Percentiles rank a stretch among this genome's conserved stretches.
Conservation (phyloP, 2,113 vertebrate species). For the Paradoxurus hermaphroditus region DNA sequence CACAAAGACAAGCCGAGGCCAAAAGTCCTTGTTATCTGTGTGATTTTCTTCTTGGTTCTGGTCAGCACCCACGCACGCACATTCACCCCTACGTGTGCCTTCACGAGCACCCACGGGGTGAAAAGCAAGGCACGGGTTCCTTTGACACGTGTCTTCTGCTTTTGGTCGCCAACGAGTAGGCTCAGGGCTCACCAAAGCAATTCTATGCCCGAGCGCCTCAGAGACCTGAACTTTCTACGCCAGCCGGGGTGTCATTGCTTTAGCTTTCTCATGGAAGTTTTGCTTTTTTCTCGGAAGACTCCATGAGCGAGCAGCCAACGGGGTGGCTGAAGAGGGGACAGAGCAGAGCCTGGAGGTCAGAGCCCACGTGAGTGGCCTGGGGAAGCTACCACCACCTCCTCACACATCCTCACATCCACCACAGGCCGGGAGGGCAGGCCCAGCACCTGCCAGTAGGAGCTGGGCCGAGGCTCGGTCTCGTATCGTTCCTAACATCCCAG, state of each 20-base stretch:
- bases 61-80: background rate
- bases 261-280: background rate
- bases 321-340: background rate
- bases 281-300: slow-evolving; percentile 22
- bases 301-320: background rate
- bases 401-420: background rate
- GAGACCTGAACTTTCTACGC: background rate
- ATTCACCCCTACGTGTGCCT: background rate
- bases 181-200: background rate
- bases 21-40: background rate
- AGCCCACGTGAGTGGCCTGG: background rate
- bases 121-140: background rate
- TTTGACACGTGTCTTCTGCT: background rate
- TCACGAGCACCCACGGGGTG: background rate
- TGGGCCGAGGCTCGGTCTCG: background rate
- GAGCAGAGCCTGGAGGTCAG: background rate
- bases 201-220: background rate
- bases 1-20: background rate
- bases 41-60: background rate
- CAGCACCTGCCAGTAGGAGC: background rate
- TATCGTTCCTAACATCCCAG: background rate
- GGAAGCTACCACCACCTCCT: background rate
- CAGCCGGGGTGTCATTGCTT: background rate
- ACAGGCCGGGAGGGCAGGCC: background rate
- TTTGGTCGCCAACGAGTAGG: background rate